Evolutionary conservation across 2,888 invertebrate species (phyloP), one percentile per base, ranked within the genome.

Genomic region (Epistrophe eligans): DNA sequence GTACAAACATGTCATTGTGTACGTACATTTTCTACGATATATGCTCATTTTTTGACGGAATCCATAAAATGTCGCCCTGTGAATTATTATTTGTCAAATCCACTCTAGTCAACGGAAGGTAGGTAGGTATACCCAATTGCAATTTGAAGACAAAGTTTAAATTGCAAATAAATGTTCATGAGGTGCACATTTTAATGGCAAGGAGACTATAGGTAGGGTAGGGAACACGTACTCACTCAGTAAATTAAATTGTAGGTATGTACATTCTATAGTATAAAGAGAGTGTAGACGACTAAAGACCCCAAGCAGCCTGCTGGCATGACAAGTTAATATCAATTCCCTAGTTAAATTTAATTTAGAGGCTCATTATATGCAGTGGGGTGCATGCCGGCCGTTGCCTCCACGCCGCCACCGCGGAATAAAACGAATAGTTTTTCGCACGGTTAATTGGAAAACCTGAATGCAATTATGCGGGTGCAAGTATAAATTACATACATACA

Each of bases 401-500:
- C 28, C 24, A 15, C 8, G 43, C 62, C 40, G 15, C 28, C 24
- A 15, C 8, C 0, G 1, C 6, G 1, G 15, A 57, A 17, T 7
- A 15, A 43, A 64, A 58, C 48, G 58, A 62, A 50, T 38, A 35
- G n/a, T 45, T 79, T 74, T 84, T 79, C 58, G 32, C 74, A 43
- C 28, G 84, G 76, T 50, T 77, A 81, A 77, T 80, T 60, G 84
- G 72, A 84, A 60, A 77, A 76, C 80, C 77, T 67, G 57, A 19
- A 77, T 50, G 43, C 70, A 77, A 62, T 81, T 77, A 81, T 85
- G 81, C 84, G 81, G 84, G 84, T 77, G 84, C 84, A 74, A 55
- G 50, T 60, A 4, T 58, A 66, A 66, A 48, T 32, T 66, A 48
- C 4, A 45, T 7, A 17, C n/a, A 15, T 40, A 40, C 43, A 40